Evolutionary conservation across 2,797 vertebrate genomes (phyloP), one percentile per base, ranked within the genome.

Genomic region (Pitangus sulphuratus): DNA sequence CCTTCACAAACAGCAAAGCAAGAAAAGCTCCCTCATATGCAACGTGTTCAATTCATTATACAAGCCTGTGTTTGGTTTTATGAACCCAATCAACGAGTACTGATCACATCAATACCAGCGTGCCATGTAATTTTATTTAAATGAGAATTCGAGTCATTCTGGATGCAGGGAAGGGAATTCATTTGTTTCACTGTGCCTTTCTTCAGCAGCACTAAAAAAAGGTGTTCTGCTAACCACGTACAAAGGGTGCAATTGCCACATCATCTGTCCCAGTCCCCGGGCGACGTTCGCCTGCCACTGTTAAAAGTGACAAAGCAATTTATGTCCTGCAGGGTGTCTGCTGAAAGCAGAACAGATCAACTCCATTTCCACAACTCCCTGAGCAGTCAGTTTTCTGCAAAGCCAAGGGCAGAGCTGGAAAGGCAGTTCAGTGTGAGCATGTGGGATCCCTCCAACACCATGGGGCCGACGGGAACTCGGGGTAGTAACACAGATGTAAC

Each of bases 91-190:
- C 94, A 92, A 24, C 11, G 1, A 95, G 88, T 11, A 95, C 84
- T 79, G 93, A 96, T 97, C 95, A 84, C 91, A 97, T 87, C 94
- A 89, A 89, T 64, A 91, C 65, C 89, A 88, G 50, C 3, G 16
- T 79, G 94, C 94, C 87, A 26, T 42, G 87, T 77, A 88, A 88
- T 96, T 96, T 94, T 93, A 94, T 94, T 96, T 76, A 96, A 95
- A 96, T 93, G 91, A 96, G 94, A 90, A 79, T 65, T 83, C 53
- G 18, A 84, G 83, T 66, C 47, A 40, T 90, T 92, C 10, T 69
- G 70, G 72, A 93, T 91, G 89, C 89, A 81, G 69, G 37, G 60
- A 89, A 84, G 31, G 72, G 78, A 37, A 72, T 85, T 79, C 69
- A 80, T 91, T 93, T 95, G 92, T 80, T 94, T 89, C 66, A 53